A percentile compares a stretch with the other conserved stretches of the same genome.
Conservation (phyloP, 2,113 vertebrate genomes). For the Rhinoderma darwinii region DNA sequence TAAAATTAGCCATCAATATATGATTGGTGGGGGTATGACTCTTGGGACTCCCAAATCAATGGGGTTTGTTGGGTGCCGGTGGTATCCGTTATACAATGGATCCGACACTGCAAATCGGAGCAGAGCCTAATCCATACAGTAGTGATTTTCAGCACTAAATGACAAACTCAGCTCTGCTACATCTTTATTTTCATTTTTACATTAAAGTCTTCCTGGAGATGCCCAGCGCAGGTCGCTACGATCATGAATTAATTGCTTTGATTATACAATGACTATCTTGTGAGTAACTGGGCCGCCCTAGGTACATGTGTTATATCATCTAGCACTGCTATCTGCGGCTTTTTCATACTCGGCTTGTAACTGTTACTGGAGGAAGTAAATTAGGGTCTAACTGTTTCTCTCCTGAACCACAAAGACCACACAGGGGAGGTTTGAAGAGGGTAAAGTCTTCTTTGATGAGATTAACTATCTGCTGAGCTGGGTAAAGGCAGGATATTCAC, state of each 20-base stretch:
- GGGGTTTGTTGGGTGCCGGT: no score
- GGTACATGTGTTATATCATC: conserved; percentile 29
- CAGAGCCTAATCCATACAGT: no score
- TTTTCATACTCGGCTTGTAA: neutral
- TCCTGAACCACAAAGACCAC: conserved; percentile 69
- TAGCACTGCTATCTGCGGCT: neutral
- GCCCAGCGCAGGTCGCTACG: neutral
- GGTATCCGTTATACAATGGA: no score
- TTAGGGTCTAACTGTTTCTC: conserved; percentile 64
- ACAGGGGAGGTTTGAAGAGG: conserved; percentile 63
- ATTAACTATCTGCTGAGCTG: conserved; percentile 62
- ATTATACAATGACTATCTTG: neutral
- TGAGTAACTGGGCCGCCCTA: neutral
- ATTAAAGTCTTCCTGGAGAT: neutral
- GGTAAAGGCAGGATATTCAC: conserved; percentile 68
- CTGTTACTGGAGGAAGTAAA: conserved; percentile 57
- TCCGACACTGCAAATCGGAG: no score
- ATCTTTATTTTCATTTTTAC: no score
- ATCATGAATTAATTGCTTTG: neutral
- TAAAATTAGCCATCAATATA: no score
- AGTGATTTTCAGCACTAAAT: neutral
- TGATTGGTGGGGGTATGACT: no score
- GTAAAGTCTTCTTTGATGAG: conserved; percentile 59
- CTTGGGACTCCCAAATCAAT: no score
- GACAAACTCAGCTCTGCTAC: no score